These are phyloP conservation scores for Muraenolepis orangiensis DNA, from an alignment of 2,797 vertebrate species.

Conservation along the genomic window DNA sequence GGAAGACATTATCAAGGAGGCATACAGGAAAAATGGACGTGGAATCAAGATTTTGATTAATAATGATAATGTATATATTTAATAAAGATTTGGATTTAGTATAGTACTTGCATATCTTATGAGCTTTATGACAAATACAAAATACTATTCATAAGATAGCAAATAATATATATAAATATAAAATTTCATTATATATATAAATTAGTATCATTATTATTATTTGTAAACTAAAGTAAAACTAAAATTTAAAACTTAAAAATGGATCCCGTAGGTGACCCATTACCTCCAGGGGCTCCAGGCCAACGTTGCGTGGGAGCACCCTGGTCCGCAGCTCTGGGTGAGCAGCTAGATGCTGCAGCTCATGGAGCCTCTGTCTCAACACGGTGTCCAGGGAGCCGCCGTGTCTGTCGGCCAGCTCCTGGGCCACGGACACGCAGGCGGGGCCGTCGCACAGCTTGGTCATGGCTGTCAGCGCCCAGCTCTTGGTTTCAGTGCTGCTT, in stretches of 20 bases:
- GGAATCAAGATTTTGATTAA: not conserved
- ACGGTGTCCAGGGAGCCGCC: conserved; percentile 83
- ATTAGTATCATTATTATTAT: too few species aligned
- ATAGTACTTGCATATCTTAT: too few species aligned
- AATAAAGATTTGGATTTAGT: too few species aligned
- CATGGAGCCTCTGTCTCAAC: conserved; percentile 86
- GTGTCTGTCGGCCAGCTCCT: conserved; percentile 74
- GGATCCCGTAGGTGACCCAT: not conserved
- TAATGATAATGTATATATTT: too few species aligned
- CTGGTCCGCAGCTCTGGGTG: conserved; percentile 73
- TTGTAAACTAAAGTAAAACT: too few species aligned
- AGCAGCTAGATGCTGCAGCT: conserved; percentile 82
- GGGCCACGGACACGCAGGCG: conserved; percentile 56
- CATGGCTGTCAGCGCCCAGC: conserved; percentile 86
- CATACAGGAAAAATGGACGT: not conserved
- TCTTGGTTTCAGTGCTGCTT: conserved; percentile 84
- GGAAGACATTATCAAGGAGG: not conserved
- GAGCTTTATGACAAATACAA: too few species aligned
- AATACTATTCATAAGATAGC: too few species aligned
- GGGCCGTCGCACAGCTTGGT: conserved; percentile 79
- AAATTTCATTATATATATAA: too few species aligned
- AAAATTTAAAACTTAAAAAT: too few species aligned
- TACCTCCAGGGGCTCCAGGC: conserved; percentile 81
- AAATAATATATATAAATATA: too few species aligned
- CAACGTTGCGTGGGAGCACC: conserved; percentile 72